Evolutionary conservation across 2,113 vertebrate genomes (phyloP).

Genomic region (Bujurquina vittata): DNA sequence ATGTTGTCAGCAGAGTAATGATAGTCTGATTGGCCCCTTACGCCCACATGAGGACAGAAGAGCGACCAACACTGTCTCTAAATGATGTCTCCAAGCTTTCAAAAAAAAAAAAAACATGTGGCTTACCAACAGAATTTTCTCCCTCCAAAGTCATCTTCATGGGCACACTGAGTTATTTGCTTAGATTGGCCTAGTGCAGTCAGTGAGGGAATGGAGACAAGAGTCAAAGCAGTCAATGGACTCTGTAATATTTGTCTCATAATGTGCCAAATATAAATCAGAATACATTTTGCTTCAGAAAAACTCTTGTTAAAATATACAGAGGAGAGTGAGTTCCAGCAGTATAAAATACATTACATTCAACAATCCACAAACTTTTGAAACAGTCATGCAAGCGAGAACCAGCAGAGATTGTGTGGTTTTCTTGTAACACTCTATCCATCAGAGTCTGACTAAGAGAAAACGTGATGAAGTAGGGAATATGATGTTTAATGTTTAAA

Average conservation of each 20-base stretch:
- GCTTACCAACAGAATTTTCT: slow-evolving; percentile 37
- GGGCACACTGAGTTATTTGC: slow-evolving; percentile 44
- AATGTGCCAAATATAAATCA: slow-evolving; percentile 26
- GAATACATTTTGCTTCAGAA: slow-evolving; percentile 33
- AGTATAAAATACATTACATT: not conserved
- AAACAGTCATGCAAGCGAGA: slow-evolving; percentile 12
- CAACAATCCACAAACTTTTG: slow-evolving; percentile 12
- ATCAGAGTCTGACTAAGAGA: slow-evolving; percentile 22
- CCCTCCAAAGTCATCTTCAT: slow-evolving; percentile 35
- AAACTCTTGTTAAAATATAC: slow-evolving; percentile 41
- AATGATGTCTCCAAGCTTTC: slow-evolving; percentile 38
- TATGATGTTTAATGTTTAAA: slow-evolving; percentile 49
- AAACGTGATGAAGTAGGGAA: slow-evolving; percentile 27
- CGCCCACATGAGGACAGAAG: slow-evolving; percentile 30
- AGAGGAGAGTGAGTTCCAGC: slow-evolving; percentile 10
- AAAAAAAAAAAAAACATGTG: slow-evolving; percentile 13
- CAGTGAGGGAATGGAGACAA: slow-evolving; percentile 21
- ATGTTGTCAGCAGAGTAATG: slow-evolving; percentile 55
- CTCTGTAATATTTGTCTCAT: slow-evolving; percentile 32
- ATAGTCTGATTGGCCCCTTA: slow-evolving; percentile 40
- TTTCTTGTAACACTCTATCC: slow-evolving; percentile 24
- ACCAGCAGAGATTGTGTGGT: slow-evolving; percentile 18
- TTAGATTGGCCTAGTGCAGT: slow-evolving; percentile 45
- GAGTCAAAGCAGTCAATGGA: slow-evolving; percentile 41
- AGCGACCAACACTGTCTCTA: slow-evolving; percentile 15